phyloP scores from a whole-genome alignment of 2,797 vertebrate genomes.

The Arctocebus calabarensis region DNA sequence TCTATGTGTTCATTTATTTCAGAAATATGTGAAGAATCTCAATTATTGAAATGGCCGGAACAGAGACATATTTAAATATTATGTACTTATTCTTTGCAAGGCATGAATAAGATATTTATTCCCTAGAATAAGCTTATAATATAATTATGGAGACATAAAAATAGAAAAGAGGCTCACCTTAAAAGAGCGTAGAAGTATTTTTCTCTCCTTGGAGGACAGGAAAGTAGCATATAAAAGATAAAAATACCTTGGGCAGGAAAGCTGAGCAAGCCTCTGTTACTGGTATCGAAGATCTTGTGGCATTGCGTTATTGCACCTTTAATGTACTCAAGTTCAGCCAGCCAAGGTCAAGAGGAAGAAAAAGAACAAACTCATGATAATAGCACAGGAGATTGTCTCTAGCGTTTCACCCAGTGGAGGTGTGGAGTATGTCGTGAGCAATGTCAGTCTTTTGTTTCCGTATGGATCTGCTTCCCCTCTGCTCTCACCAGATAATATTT shows the following conservation, averaged over 20 bases:
- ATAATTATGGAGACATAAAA: constrained; percentile 15
- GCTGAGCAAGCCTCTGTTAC: background rate
- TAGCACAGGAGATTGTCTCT: background rate
- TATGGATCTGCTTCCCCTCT: background rate
- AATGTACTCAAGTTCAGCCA: constrained; percentile 20
- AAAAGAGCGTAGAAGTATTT: background rate
- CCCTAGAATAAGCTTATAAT: constrained; percentile 7
- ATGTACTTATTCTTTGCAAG: constrained; percentile 6
- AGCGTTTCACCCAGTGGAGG: background rate
- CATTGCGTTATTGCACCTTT: background rate
- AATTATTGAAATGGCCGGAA: background rate
- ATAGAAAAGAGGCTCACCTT: background rate
- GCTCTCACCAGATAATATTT: background rate
- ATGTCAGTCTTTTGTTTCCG: background rate
- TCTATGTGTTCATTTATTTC: constrained; percentile 17
- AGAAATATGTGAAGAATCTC: constrained; percentile 1
- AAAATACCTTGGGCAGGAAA: background rate
- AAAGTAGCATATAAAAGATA: background rate
- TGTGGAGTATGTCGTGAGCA: background rate
- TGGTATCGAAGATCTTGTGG: background rate
- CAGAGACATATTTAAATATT: constrained; percentile 11
- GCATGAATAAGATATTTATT: background rate
- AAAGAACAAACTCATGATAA: background rate
- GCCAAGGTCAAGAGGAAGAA: background rate
- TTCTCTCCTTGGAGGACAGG: background rate